Evolutionary conservation across 2,888 invertebrate species (phyloP), one percentile per base, ranked within the genome.

Genomic region (Rhogogaster chlorosoma): DNA sequence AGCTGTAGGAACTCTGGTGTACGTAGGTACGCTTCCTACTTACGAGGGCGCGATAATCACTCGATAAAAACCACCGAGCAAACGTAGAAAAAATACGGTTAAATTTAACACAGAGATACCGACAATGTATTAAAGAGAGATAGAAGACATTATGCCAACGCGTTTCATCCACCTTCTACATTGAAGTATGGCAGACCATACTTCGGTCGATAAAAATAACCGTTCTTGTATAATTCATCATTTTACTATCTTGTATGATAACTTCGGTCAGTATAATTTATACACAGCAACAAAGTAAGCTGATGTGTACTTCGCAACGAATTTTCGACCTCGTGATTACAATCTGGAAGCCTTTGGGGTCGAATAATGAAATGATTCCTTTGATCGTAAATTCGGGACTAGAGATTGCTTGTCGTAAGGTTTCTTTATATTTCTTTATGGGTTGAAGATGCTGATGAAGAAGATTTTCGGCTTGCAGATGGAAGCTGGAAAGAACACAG

Each of bases 1-100:
- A 80, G 61, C 78, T 38, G 61, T 38, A 61, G 22, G 12, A 61
- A 61, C 36, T 57, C 7, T 36, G 29, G 49, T n/a, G 53, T 29
- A 22, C 10, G n/a, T 26, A 32, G 12, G 32, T 18, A 18, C 77
- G 12, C 36, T 36, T 18, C 10, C n/a, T 80, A 36, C 78, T 80
- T 61, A 61, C 78, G 36, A 61, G 61, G 57, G 22, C 22, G 78
- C 38, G 78, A 80, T 57, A 80, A 80, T 80, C 38, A 80, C 78
- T 80, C 57, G 78, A 38, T 80, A 26, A 57, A 80, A 57, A 49
- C 18, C 57, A 36, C 22, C 15, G 4, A 49, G 53, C 29, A 73
- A 45, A 77, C 77, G 77, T 77, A 45, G 15, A 2, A 26, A 53
- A 18, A 29, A 10, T 10, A 36, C 22, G 10, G 15, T 67, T 5